Conservation (phyloP, 2,888 invertebrate species). For the Mythimna vitellina region DNA sequence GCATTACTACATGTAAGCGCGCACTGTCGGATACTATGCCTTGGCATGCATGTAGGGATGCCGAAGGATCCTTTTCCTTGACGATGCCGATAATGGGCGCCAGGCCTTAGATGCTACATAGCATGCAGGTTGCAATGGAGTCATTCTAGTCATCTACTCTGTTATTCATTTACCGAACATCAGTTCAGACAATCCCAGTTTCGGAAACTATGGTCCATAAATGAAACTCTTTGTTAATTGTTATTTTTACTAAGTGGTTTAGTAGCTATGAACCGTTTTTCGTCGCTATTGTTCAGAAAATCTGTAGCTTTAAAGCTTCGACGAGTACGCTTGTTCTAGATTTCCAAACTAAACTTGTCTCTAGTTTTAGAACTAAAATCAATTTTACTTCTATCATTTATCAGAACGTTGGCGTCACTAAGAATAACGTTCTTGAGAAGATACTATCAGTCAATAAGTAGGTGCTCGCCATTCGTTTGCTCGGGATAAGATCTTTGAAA, state of each 20-base stretch:
- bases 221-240: not conserved
- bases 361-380: constrained; percentile 13
- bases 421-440: constrained; percentile 41
- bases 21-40: too few relatives aligned
- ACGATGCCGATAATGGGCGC: too few relatives aligned
- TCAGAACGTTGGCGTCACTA: constrained; percentile 19
- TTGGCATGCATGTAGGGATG: too few relatives aligned
- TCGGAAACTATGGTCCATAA: not conserved
- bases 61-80: too few relatives aligned
- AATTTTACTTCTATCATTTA: constrained; percentile 39
- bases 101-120: too few relatives aligned
- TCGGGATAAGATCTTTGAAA: constrained; percentile 56
- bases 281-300: not conserved
- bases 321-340: not conserved
- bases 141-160: not conserved
- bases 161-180: not conserved
- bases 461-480: constrained; percentile 44
- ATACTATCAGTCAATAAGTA: constrained; percentile 55
- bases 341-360: not conserved
- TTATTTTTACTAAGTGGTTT: not conserved
- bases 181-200: not conserved
- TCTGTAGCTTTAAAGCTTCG: not conserved
- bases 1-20: too few relatives aligned
- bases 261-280: not conserved
- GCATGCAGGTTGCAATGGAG: not conserved